Conservation (phyloP, 2,113 vertebrate genomes). For the Astur gentilis region DNA sequence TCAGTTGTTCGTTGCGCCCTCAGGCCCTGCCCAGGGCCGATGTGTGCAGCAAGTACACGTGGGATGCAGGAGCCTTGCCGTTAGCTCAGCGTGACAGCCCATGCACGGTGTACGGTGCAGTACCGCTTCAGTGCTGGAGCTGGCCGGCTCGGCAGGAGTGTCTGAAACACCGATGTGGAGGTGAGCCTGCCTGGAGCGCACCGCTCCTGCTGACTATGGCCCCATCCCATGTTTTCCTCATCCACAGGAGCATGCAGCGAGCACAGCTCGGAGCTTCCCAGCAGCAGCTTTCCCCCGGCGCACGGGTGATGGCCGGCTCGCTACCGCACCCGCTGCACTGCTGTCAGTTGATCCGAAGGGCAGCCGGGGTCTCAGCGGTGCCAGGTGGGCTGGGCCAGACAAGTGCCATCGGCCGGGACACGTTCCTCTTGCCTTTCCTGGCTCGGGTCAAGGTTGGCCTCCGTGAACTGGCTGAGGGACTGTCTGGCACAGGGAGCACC, state of each 20-base stretch:
- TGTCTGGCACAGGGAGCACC: neutral
- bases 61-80: rapidly evolving
- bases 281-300: neutral
- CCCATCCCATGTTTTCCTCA: neutral
- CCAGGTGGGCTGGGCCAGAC: neutral
- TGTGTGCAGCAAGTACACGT: rapidly evolving
- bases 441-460: neutral
- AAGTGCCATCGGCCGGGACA: rapidly evolving
- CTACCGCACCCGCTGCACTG: rapidly evolving
- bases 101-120: rapidly evolving
- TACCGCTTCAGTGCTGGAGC: rapidly evolving
- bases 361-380: neutral
- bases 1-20: rapidly evolving
- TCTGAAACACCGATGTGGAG: rapidly evolving
- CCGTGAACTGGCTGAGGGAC: neutral
- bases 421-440: neutral
- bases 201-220: rapidly evolving
- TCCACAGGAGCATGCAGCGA: rapidly evolving
- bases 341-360: neutral
- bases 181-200: rapidly evolving
- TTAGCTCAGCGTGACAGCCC: neutral
- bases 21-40: neutral
- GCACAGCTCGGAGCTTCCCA: rapidly evolving
- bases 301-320: rapidly evolving
- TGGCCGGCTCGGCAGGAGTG: rapidly evolving